phyloP scores from a whole-genome alignment of 2,888 invertebrate species.

The Uropetala carovei region DNA sequence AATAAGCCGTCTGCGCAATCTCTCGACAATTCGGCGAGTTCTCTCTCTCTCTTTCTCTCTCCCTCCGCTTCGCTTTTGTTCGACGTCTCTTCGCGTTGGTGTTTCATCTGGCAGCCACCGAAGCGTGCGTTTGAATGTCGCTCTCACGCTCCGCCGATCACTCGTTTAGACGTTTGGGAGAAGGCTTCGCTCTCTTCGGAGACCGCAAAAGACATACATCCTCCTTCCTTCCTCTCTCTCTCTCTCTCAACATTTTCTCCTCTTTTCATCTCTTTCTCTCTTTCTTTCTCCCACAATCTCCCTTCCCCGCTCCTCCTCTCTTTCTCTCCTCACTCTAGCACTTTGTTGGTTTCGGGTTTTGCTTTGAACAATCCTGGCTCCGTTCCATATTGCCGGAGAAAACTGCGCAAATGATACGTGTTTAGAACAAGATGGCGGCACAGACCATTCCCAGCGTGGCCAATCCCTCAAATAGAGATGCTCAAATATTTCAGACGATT shows the following conservation, averaged over 20 bases:
- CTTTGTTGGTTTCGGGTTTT: slow-evolving; percentile 26
- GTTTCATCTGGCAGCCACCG: slow-evolving; percentile 60
- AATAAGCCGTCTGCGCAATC: slow-evolving; percentile 55
- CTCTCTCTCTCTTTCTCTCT: not conserved
- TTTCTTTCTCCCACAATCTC: not conserved
- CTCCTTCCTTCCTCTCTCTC: not conserved
- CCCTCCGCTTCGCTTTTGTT: slow-evolving; percentile 36
- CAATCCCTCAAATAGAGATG: not conserved
- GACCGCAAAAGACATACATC: slow-evolving; percentile 53
- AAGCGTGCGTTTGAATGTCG: slow-evolving; percentile 59
- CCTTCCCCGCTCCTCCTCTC: not conserved
- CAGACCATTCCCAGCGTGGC: not conserved
- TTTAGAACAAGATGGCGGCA: slow-evolving; percentile 1
- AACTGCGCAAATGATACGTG: slow-evolving; percentile 9
- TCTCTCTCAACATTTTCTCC: not conserved
- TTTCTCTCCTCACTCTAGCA: not conserved
- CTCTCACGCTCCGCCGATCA: slow-evolving; percentile 51
- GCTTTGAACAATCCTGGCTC: slow-evolving; percentile 11
- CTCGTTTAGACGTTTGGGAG: slow-evolving; percentile 59
- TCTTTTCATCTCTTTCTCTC: slow-evolving; percentile 35
- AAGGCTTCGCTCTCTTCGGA: slow-evolving; percentile 37
- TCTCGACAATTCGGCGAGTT: slow-evolving; percentile 60
- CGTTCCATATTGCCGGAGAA: not conserved
- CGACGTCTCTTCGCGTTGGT: slow-evolving; percentile 57
- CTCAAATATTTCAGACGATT: not conserved